These are phyloP conservation scores for Anniella stebbinsi DNA, from an alignment of 2,797 vertebrate genomes.

Conservation along the genomic window DNA sequence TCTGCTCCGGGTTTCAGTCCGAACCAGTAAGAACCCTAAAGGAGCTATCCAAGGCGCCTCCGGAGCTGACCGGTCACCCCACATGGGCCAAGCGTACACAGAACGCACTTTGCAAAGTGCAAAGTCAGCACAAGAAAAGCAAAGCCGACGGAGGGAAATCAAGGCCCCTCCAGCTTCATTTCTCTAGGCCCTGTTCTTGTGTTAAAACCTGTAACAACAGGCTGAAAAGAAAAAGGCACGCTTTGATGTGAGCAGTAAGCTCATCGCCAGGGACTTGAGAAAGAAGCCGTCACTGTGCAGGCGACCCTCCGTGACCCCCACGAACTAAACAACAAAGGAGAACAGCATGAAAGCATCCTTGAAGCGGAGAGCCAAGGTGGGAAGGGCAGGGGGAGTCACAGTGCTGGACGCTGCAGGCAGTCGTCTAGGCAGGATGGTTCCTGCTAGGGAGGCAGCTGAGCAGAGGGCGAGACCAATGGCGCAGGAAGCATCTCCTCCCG, in stretches of 20 bases:
- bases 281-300: accelerated
- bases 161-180: background rate
- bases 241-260: background rate
- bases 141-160: background rate
- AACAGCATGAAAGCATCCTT: background rate
- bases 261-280: no score
- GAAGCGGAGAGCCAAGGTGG: background rate
- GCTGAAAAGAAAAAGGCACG: background rate
- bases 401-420: background rate
- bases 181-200: background rate
- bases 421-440: accelerated
- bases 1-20: no score
- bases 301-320: background rate
- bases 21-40: no score
- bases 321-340: background rate
- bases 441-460: accelerated
- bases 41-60: no score
- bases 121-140: background rate
- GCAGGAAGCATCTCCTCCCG: background rate
- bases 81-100: no score
- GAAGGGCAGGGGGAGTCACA: background rate
- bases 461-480: background rate
- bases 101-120: background rate
- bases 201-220: background rate
- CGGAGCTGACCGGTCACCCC: no score